phyloP scores from a whole-genome alignment of 2,888 invertebrate genomes.

The Seladonia tumulorum region DNA sequence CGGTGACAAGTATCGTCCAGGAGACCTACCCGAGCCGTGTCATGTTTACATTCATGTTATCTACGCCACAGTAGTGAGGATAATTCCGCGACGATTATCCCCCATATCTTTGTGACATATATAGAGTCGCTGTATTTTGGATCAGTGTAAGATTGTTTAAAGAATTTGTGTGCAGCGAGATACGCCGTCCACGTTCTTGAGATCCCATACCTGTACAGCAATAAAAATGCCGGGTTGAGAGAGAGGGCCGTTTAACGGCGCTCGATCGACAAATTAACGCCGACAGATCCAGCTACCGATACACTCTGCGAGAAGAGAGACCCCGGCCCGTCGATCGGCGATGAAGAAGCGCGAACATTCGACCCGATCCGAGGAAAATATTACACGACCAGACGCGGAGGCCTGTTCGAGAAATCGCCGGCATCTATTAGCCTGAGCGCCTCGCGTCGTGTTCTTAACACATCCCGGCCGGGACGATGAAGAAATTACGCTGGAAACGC shows the following conservation, averaged over 20 bases:
- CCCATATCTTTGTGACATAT: too few species aligned
- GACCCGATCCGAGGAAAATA: constrained; percentile 48
- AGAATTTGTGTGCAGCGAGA: not conserved
- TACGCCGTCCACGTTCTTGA: not conserved
- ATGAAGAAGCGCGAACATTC: constrained; percentile 51
- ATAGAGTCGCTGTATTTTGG: too few species aligned
- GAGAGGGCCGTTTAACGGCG: not conserved
- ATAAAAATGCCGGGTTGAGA: constrained; percentile 30
- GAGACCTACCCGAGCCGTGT: too few species aligned
- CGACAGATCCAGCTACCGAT: constrained; percentile 49
- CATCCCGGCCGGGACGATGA: not conserved
- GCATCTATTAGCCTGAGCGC: constrained; percentile 54
- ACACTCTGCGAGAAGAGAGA: constrained; percentile 23
- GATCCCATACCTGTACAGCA: not conserved
- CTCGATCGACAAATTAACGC: constrained; percentile 19
- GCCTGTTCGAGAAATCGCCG: constrained; percentile 49
- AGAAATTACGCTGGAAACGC: constrained; percentile 9
- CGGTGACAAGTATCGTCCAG: too few species aligned
- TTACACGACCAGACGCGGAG: constrained; percentile 5
- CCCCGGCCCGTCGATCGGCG: constrained; percentile 37
- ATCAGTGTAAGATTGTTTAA: not conserved
- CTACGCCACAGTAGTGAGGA: too few species aligned
- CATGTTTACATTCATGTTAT: too few species aligned
- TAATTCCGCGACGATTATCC: too few species aligned
- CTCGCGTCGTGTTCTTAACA: not conserved